These are phyloP conservation scores for Rhynchopsitta pachyrhyncha DNA, from an alignment of 2,113 vertebrate genomes.

Conservation along the genomic window DNA sequence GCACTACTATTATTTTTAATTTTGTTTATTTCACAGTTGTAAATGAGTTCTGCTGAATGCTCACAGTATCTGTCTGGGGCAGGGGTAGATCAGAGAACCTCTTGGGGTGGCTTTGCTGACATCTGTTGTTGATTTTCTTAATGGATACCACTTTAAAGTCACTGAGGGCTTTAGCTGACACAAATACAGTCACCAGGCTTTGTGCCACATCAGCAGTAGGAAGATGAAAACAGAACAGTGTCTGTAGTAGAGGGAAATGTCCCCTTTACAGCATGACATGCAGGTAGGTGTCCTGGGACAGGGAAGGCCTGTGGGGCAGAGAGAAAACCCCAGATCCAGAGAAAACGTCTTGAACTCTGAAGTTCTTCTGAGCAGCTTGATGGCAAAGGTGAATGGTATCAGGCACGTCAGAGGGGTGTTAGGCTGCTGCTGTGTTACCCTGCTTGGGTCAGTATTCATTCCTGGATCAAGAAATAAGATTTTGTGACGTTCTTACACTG, in stretches of 20 bases:
- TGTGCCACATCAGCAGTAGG: not conserved
- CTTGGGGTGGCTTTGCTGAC: not conserved
- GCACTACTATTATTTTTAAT: not conserved
- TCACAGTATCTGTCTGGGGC: not conserved
- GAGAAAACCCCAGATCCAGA: not conserved
- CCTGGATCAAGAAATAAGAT: not conserved
- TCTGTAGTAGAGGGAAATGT: not conserved
- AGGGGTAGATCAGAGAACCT: not conserved
- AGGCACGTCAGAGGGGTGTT: rapidly evolving
- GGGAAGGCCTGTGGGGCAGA: not conserved
- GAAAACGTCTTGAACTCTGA: too few species aligned
- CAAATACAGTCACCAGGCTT: not conserved
- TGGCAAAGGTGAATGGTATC: not conserved
- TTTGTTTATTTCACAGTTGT: not conserved
- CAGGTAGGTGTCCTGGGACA: not conserved
- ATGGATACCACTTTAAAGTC: not conserved
- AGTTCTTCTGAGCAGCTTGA: not conserved
- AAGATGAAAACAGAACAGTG: not conserved
- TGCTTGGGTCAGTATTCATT: not conserved
- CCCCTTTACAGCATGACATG: not conserved
- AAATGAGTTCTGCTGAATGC: not conserved
- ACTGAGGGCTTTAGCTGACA: not conserved
- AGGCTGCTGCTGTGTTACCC: not conserved
- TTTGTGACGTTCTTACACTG: not conserved
- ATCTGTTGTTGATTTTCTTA: not conserved